Conservation (phyloP, 2,797 vertebrate species). For the Poeciliopsis infans region DNA sequence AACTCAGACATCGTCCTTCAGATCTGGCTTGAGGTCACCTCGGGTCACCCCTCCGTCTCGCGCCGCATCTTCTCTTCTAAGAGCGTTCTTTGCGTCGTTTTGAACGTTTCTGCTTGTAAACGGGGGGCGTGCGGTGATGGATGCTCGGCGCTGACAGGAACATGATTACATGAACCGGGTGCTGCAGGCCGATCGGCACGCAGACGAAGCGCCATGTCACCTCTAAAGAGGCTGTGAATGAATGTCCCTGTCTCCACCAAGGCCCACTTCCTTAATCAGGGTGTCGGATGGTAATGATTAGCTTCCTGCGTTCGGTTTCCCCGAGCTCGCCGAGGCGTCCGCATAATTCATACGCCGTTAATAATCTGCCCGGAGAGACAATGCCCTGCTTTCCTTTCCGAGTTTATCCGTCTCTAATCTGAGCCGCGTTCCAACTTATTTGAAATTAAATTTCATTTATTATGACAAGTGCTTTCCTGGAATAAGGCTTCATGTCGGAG, state of each 20-base stretch:
- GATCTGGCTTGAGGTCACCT: conserved; percentile 3
- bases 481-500: conserved; percentile 61
- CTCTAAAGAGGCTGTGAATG: conserved; percentile 75
- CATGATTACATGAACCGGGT: conserved; percentile 73
- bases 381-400: conserved; percentile 62
- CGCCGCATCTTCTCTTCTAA: not conserved
- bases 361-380: conserved; percentile 72
- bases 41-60: not conserved
- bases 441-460: conserved; percentile 69
- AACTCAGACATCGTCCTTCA: conserved; percentile 14
- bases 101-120: conserved; percentile 57
- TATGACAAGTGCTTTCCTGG: conserved; percentile 61
- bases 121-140: conserved; percentile 57
- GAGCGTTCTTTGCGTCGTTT: conserved; percentile 30
- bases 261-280: conserved; percentile 78
- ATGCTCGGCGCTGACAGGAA: conserved; percentile 71
- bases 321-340: conserved; percentile 30
- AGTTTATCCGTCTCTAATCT: conserved; percentile 67
- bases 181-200: conserved; percentile 69
- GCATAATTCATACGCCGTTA: conserved; percentile 60
- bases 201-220: conserved; percentile 71
- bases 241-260: conserved; percentile 71
- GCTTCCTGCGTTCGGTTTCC: conserved; percentile 62
- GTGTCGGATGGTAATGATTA: conserved; percentile 75
- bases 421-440: conserved; percentile 54